phyloP scores from a whole-genome alignment of 2,888 invertebrate species.

The Monopis laevigella region DNA sequence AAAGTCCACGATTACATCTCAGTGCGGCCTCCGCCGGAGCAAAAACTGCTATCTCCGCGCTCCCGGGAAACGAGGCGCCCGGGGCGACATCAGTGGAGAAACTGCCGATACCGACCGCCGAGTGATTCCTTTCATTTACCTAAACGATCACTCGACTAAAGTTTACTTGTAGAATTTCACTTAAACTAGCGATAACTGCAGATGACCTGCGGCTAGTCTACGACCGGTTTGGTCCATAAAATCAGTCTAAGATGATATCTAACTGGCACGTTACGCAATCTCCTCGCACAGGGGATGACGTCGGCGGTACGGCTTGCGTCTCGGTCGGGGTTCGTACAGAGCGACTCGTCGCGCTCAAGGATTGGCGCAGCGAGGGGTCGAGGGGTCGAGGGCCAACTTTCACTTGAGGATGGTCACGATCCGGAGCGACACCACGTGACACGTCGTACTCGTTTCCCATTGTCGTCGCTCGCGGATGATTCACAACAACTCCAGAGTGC shows the following conservation, averaged over 20 bases:
- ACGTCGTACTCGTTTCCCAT: neutral
- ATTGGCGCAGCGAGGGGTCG: neutral
- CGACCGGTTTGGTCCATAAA: slow-evolving; percentile 2
- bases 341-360: neutral
- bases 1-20: slow-evolving; percentile 63
- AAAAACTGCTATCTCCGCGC: slow-evolving; percentile 53
- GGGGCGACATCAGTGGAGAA: slow-evolving; percentile 40
- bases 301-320: too few relatives aligned
- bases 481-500: too few relatives aligned
- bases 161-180: slow-evolving; percentile 38
- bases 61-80: slow-evolving; percentile 55
- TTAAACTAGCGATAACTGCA: slow-evolving; percentile 30
- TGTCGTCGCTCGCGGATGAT: too few relatives aligned
- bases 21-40: slow-evolving; percentile 37
- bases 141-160: slow-evolving; percentile 25
- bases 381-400: slow-evolving; percentile 11
- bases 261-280: too few relatives aligned
- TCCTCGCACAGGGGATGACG: too few relatives aligned
- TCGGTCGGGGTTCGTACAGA: neutral
- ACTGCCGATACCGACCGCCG: slow-evolving; percentile 36
- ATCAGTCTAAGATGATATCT: too few relatives aligned
- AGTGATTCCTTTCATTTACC: slow-evolving; percentile 45
- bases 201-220: slow-evolving; percentile 27
- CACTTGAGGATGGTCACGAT: slow-evolving; percentile 10
- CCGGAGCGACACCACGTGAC: slow-evolving; percentile 1